Evolutionary conservation across 2,797 vertebrate species (phyloP).

Genomic region (Chromobotia macracanthus): DNA sequence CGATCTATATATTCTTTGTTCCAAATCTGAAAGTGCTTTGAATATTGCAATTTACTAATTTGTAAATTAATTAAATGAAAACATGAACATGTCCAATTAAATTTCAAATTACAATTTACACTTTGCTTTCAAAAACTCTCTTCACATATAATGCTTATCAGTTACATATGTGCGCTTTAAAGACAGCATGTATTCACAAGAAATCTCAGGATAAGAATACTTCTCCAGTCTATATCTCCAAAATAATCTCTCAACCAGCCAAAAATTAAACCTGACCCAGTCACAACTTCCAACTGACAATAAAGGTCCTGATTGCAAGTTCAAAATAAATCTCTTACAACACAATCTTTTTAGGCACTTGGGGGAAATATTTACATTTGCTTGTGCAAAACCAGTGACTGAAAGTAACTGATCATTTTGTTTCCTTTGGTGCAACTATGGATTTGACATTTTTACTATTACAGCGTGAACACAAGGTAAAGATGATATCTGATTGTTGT

Average conservation of each 20-base stretch:
- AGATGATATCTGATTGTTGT: neutral
- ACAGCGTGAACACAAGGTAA: neutral
- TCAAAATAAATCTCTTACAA: neutral
- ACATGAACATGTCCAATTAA: neutral
- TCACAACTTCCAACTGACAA: neutral
- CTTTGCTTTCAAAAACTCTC: neutral
- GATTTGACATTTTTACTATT: neutral
- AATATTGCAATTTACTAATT: neutral
- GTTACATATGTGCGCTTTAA: constrained; percentile 13
- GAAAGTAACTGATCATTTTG: constrained; percentile 4
- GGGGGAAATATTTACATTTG: neutral
- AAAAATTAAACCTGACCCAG: neutral
- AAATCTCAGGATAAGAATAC: neutral
- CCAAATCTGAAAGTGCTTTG: constrained; percentile 9
- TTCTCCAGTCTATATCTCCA: neutral
- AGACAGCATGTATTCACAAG: neutral
- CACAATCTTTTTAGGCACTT: constrained; percentile 30
- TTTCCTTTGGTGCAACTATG: constrained; percentile 29
- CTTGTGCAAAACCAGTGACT: constrained; percentile 2
- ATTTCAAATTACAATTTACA: constrained; percentile 13
- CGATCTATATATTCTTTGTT: neutral
- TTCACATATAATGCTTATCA: neutral
- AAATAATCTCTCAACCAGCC: neutral
- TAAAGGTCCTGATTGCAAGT: constrained; percentile 25
- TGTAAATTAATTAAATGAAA: constrained; percentile 9